Evolutionary conservation across 2,888 invertebrate genomes (phyloP).

Genomic region (Ceraclea dissimilis): DNA sequence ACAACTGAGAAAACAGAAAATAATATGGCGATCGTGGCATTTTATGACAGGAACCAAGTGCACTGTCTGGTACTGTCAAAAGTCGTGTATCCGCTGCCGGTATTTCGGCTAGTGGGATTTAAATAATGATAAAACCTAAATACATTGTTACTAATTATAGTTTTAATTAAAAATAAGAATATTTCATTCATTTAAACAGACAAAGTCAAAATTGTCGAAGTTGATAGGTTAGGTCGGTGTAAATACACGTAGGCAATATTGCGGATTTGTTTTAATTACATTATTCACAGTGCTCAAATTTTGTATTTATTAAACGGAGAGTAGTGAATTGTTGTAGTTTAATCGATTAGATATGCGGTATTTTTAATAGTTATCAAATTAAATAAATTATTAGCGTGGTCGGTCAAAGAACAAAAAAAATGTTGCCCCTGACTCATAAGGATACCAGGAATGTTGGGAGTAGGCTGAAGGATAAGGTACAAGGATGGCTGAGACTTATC

Average conservation of each 20-base stretch:
- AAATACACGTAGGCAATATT: constrained; percentile 23
- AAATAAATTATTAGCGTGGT: background rate
- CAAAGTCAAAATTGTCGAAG: too few species aligned
- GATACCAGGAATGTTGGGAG: constrained; percentile 58
- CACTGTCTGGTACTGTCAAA: background rate
- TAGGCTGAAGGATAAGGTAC: constrained; percentile 65
- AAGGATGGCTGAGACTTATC: constrained; percentile 75
- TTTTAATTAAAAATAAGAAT: background rate
- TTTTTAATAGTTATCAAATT: too few species aligned
- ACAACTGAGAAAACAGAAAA: constrained; percentile 6
- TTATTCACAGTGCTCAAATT: too few species aligned
- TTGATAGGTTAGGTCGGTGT: constrained; percentile 19
- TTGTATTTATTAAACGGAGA: too few species aligned
- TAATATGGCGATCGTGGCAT: constrained; percentile 22
- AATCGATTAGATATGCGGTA: too few species aligned
- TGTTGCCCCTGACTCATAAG: constrained; percentile 72
- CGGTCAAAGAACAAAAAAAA: constrained; percentile 31
- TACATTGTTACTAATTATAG: background rate
- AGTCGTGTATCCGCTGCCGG: constrained; percentile 6
- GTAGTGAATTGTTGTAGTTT: too few species aligned
- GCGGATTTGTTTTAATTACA: constrained; percentile 29
- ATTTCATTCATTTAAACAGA: too few species aligned
- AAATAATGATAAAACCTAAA: constrained; percentile 7
- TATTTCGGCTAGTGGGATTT: constrained; percentile 13
- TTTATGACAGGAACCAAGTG: constrained; percentile 3